A percentile compares a stretch with the other conserved stretches of the same genome.
Evolutionary conservation across 92 coral and sea anemone genomes (phyloP).

Genomic region (Anthopleura xanthogrammica): DNA sequence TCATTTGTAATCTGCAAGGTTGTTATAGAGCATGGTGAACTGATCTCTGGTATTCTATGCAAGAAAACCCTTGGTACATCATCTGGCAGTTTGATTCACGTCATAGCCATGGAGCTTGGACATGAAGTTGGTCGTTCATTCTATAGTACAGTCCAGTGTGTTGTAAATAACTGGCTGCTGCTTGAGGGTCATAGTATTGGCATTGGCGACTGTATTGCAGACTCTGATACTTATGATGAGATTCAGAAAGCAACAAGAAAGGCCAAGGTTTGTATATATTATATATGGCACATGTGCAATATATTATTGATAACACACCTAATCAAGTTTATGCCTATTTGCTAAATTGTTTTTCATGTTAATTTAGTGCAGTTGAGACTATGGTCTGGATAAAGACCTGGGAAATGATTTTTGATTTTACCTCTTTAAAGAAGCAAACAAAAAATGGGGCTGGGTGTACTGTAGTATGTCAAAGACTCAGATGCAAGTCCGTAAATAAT

Average conservation of each 20-base stretch:
- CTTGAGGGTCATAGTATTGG: constrained; percentile 99
- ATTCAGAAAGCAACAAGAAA: constrained; percentile 93
- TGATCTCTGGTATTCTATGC: constrained; percentile 88
- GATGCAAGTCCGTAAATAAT: no score
- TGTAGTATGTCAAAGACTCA: no score
- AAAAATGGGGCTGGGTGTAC: no score
- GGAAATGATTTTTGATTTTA: no score
- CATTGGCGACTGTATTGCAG: constrained; percentile 99
- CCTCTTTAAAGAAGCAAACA: no score
- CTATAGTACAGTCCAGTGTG: constrained; percentile 87
- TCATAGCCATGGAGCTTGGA: constrained; percentile 92
- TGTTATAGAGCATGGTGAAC: constrained; percentile 93
- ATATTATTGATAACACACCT: no score
- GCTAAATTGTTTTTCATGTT: no score
- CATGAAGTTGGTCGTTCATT: constrained; percentile 85
- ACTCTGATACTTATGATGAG: constrained; percentile 92
- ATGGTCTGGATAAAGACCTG: no score
- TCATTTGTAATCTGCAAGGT: constrained; percentile 45
- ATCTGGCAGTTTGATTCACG: constrained; percentile 95
- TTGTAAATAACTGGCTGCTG: constrained; percentile 95
- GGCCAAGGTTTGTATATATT: constrained; percentile 70
- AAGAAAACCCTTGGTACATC: constrained; percentile 95
- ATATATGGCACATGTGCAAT: no score
- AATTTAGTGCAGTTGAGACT: no score
- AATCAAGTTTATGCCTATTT: no score